These are phyloP conservation scores for Candidula unifasciata DNA, from an alignment of 2,888 invertebrate species.

Conservation along the genomic window DNA sequence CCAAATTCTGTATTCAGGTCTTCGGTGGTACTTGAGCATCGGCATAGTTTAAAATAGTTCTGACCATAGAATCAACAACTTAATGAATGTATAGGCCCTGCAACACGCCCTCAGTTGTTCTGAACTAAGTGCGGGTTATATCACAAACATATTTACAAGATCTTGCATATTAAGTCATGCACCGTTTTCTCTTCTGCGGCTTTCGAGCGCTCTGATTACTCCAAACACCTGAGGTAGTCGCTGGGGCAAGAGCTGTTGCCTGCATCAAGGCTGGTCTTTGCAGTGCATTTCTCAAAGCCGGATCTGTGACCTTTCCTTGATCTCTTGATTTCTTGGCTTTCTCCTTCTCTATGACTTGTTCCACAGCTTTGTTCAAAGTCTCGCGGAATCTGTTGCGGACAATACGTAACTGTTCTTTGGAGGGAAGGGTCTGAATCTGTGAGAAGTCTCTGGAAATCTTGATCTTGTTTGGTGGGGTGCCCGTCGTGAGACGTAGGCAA, in stretches of 20 bases:
- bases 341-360: slow-evolving; percentile 46
- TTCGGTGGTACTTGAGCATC: no score
- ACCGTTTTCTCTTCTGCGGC: slow-evolving; percentile 22
- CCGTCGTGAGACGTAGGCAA: slow-evolving; percentile 40
- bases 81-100: no score
- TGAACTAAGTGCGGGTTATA: no score
- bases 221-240: neutral
- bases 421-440: slow-evolving; percentile 51
- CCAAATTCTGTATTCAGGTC: no score
- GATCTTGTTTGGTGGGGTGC: slow-evolving; percentile 49
- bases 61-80: no score
- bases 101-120: no score
- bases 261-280: slow-evolving; percentile 19
- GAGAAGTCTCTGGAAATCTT: slow-evolving; percentile 51
- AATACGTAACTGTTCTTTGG: slow-evolving; percentile 51
- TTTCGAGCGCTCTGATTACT: neutral
- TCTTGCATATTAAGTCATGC: neutral
- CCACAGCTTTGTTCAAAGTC: slow-evolving; percentile 49
- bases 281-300: slow-evolving; percentile 38
- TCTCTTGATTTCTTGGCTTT: slow-evolving; percentile 14
- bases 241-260: neutral
- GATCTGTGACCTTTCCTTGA: slow-evolving; percentile 22
- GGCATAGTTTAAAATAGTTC: no score
- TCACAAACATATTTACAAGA: no score
- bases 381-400: slow-evolving; percentile 50